A percentile compares a stretch with the other conserved stretches of the same genome.
Evolutionary conservation across 2,797 vertebrate species (phyloP).

Genomic region (Peromyscus eremicus): DNA sequence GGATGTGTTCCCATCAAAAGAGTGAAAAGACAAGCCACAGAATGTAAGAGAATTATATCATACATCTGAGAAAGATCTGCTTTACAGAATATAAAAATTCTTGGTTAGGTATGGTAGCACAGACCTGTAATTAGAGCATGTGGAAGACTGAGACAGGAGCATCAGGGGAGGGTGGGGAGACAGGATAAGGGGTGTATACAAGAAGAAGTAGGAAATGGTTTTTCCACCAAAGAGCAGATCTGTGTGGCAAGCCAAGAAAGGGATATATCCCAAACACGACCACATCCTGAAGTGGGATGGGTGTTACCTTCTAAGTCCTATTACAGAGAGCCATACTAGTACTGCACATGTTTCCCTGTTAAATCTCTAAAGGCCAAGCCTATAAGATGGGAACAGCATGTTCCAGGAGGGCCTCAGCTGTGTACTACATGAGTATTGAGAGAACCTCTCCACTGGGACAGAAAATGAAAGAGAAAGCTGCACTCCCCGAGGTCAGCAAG

Average conservation of each 20-base stretch:
- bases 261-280: neutral
- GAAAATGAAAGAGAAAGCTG: conserved; percentile 72
- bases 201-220: conserved; percentile 1
- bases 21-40: neutral
- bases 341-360: neutral
- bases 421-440: conserved; percentile 7
- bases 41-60: neutral
- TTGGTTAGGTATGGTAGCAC: neutral
- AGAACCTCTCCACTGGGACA: conserved; percentile 67
- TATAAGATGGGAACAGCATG: conserved; percentile 51
- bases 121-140: neutral
- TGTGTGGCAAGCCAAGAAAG: neutral
- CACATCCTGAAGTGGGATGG: neutral
- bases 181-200: neutral
- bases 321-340: neutral
- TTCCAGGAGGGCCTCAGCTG: conserved; percentile 66
- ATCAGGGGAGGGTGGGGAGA: no score
- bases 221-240: conserved; percentile 23
- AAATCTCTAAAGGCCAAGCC: neutral
- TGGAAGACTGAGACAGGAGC: neutral
- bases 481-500: conserved; percentile 63
- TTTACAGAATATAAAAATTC: neutral
- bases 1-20: neutral
- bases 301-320: conserved; percentile 2
- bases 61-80: neutral